Conservation (phyloP, 2,888 invertebrate genomes). For the Habroteleia sp. region DNA sequence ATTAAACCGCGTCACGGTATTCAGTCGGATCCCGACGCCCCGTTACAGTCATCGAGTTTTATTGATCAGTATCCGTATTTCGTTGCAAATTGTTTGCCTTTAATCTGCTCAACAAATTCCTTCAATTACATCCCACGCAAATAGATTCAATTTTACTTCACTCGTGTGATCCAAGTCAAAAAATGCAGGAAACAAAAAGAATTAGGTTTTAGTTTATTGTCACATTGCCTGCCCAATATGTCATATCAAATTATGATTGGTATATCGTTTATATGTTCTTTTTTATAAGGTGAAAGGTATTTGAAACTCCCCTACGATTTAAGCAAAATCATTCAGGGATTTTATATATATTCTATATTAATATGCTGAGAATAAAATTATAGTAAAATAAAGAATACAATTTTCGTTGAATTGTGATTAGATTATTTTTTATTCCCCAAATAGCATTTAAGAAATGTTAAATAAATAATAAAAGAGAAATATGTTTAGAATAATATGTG, state of each 20-base stretch:
- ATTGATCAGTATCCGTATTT: background rate
- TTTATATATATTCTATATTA: background rate
- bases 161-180: no score
- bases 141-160: no score
- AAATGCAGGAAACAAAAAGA: no score
- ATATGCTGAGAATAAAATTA: no score
- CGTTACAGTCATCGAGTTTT: background rate
- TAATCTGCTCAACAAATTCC: no score
- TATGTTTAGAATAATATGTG: slow-evolving; percentile 5
- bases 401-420: no score
- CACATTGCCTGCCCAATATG: background rate
- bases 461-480: slow-evolving; percentile 2
- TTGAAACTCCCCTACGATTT: slow-evolving; percentile 15
- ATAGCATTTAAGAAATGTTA: slow-evolving; percentile 1
- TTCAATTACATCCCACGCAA: no score
- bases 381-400: no score
- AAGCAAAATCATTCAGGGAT: slow-evolving; percentile 5
- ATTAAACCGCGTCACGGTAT: background rate
- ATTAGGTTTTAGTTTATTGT: background rate
- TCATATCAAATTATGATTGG: background rate
- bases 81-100: no score
- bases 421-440: no score
- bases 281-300: slow-evolving; percentile 4
- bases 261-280: background rate
- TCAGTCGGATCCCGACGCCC: background rate